Percentiles rank a stretch among this genome's conserved stretches.
Conservation (phyloP, 1,140 invertebrate species). For the Nymphalis io region DNA sequence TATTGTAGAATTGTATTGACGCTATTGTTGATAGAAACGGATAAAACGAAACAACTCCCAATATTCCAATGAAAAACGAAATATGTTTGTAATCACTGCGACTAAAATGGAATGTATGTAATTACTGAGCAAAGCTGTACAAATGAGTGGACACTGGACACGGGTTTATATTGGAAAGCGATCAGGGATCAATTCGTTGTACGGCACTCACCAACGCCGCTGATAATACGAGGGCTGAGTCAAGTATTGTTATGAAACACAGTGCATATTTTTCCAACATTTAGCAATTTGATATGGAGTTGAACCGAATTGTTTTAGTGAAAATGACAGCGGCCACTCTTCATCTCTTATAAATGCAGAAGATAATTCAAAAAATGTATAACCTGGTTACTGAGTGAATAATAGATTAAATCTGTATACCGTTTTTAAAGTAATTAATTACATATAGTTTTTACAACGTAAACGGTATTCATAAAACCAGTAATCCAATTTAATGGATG, state of each 20-base stretch:
- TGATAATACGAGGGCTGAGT: not conserved
- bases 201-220: not conserved
- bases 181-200: not conserved
- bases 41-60: not conserved
- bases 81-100: constrained; percentile 1
- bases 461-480: no score
- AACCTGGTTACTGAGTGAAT: not conserved
- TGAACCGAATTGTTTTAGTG: constrained; percentile 4
- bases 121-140: not conserved
- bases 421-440: no score
- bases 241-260: not conserved
- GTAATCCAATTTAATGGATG: no score
- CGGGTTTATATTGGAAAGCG: constrained; percentile 6
- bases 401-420: no score
- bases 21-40: not conserved
- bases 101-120: constrained; percentile 3
- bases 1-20: not conserved
- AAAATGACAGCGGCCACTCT: not conserved
- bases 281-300: not conserved
- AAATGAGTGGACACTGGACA: constrained; percentile 6
- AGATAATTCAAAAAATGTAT: not conserved
- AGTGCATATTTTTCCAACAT: not conserved
- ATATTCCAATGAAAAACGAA: not conserved
- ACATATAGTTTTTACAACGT: no score
- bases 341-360: not conserved